These are phyloP conservation scores for Craterocephalus amniculus DNA, from an alignment of 2,797 vertebrate genomes.

Conservation along the genomic window DNA sequence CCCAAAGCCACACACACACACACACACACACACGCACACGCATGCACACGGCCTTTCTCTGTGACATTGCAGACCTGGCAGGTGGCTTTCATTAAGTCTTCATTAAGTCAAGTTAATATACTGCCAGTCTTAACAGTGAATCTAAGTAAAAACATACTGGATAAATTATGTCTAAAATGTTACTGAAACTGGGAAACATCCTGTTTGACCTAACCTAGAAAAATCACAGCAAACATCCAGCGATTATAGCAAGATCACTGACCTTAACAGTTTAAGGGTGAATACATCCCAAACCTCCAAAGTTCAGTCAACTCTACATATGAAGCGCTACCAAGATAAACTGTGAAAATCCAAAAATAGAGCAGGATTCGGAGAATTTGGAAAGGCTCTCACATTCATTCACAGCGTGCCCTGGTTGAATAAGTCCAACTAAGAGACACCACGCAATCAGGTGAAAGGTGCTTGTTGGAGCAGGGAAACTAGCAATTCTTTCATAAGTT, in stretches of 20 bases:
- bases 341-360: constrained; percentile 76
- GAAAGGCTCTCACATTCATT: constrained; percentile 49
- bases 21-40: not conserved
- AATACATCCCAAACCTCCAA: constrained; percentile 55
- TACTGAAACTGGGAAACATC: constrained; percentile 11
- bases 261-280: constrained; percentile 44
- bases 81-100: not conserved
- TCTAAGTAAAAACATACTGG: not conserved
- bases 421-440: constrained; percentile 39
- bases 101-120: not conserved
- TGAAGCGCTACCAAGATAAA: constrained; percentile 56
- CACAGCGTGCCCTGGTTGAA: constrained; percentile 39
- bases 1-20: not conserved
- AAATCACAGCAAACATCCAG: constrained; percentile 31
- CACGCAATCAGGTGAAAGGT: constrained; percentile 53
- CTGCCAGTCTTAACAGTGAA: not conserved
- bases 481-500: no score
- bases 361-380: constrained; percentile 46
- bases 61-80: not conserved
- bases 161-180: not conserved
- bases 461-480: not conserved
- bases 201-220: constrained; percentile 28
- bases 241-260: constrained; percentile 20
- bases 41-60: not conserved
- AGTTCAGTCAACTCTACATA: constrained; percentile 60